Evolutionary conservation across 1,140 invertebrate species (phyloP), one percentile per base, ranked within the genome.

Genomic region (Centruroides sculpturatus): DNA sequence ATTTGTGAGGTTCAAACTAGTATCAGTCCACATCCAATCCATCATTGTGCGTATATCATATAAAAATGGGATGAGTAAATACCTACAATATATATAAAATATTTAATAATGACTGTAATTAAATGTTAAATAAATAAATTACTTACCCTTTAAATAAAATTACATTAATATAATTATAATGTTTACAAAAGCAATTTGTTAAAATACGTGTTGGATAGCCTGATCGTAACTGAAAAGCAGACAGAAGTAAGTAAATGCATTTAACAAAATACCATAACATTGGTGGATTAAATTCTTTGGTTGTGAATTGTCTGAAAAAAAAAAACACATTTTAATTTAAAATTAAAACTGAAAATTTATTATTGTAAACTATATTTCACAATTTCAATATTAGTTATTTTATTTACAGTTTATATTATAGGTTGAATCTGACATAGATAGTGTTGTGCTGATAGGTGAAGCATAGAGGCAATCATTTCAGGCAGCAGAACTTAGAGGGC

Each of bases 11-110:
- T 91, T 89, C 87, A 99, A 93, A 1, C 92, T 95, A 0, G 95
- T 98, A 69, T 98, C 92, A 0, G 95, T 98, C 91, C 93, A 98
- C 69, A 98, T 94, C 92, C 96, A 99, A 74, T 99, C 96, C 86
- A 98, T 96, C 0, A 97, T 80, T 1, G 92, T 89, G 56, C 96
- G 81, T 61, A 99, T 76, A 74, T 99, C 96, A 73, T 97, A 94
- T 5, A 99, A 76, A 74, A 99, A 98, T 3, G 96, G 96, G 41
- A 98, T 83, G 49, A 51, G 12, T 34, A 12, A 34, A 34, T 51
- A 51, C 12, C 23, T 23, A 57, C 13, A 46, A 52, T 56, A 58
- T 47, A 23, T 2, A 52, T 35, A 61, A n/a, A 12, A 6, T 56
- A 62, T 56, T 55, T 66, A 36, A 47, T 13, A 55, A 47, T 55